A percentile compares a stretch with the other conserved stretches of the same genome.
These are phyloP conservation scores for Oceanodroma leucorhoa DNA, from an alignment of 2,797 vertebrate species.

Conservation along the genomic window DNA sequence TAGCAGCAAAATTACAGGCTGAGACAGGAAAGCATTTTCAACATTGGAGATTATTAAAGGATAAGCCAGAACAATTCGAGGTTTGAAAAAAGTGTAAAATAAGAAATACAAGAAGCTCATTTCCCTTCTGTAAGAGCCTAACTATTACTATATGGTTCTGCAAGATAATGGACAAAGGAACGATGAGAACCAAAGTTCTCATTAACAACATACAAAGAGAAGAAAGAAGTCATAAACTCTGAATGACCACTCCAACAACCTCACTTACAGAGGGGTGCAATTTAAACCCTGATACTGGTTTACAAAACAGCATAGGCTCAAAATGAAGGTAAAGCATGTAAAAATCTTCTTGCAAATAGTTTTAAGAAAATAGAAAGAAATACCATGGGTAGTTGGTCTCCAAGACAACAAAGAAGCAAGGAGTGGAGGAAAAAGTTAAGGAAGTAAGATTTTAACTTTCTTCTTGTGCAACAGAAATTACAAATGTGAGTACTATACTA, in stretches of 20 bases:
- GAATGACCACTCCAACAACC: not conserved
- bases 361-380: not conserved
- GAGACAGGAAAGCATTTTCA: not conserved
- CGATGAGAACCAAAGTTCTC: not conserved
- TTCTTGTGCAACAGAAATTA: slow-evolving; percentile 34
- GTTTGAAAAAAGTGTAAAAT: not conserved
- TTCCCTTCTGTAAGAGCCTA: not conserved
- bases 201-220: not conserved
- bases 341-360: not conserved
- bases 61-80: not conserved
- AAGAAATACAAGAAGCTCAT: not conserved
- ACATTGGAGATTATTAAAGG: not conserved
- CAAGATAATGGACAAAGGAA: not conserved
- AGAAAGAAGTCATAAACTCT: not conserved
- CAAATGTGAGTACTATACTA: slow-evolving; percentile 6
- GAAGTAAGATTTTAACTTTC: not conserved
- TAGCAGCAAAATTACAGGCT: not conserved
- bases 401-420: not conserved
- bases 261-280: not conserved
- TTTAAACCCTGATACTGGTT: not conserved
- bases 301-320: not conserved
- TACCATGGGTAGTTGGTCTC: not conserved
- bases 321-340: not conserved
- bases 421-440: not conserved
- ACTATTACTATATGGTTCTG: not conserved